Percentiles rank a stretch among this genome's conserved stretches.
phyloP scores from a whole-genome alignment of 1,140 invertebrate genomes.

The Trichomalopsis sarcophagae region DNA sequence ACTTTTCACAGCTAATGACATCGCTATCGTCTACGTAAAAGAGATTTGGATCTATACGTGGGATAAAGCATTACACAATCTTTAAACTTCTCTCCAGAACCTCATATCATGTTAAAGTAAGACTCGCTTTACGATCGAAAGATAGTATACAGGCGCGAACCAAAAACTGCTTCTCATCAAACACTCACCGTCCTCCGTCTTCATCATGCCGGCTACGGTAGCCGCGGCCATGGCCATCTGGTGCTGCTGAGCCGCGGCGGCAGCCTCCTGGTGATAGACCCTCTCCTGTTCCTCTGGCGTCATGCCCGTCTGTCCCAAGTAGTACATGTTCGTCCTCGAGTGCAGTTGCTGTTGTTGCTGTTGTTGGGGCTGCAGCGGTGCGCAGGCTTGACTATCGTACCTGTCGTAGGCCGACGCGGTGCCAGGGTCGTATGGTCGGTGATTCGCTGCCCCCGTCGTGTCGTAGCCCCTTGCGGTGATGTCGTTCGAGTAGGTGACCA shows the following conservation, averaged over 20 bases:
- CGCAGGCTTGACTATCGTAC: constrained; percentile 79
- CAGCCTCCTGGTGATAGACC: constrained; percentile 79
- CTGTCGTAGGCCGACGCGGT: constrained; percentile 83
- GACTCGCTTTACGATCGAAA: constrained; percentile 20
- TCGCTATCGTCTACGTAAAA: constrained; percentile 39
- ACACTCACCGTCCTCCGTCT: constrained; percentile 77
- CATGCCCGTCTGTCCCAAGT: constrained; percentile 74
- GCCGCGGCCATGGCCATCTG: constrained; percentile 78
- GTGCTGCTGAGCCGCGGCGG: constrained; percentile 76
- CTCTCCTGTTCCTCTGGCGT: constrained; percentile 76
- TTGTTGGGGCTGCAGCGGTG: constrained; percentile 77
- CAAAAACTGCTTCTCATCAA: not conserved
- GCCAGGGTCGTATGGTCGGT: constrained; percentile 79
- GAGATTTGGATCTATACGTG: constrained; percentile 28
- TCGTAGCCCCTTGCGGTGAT: constrained; percentile 78
- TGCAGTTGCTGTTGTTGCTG: constrained; percentile 74
- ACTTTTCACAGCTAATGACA: constrained; percentile 38
- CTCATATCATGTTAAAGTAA: constrained; percentile 24
- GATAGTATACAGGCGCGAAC: not conserved
- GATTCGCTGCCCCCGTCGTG: constrained; percentile 69
- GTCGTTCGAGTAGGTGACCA: constrained; percentile 80
- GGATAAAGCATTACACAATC: constrained; percentile 25
- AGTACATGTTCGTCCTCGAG: constrained; percentile 76
- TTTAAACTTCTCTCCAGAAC: not conserved
- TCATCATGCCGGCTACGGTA: constrained; percentile 77